These are phyloP conservation scores for Aptenodytes patagonicus DNA, from an alignment of 2,113 vertebrate genomes.

Conservation along the genomic window DNA sequence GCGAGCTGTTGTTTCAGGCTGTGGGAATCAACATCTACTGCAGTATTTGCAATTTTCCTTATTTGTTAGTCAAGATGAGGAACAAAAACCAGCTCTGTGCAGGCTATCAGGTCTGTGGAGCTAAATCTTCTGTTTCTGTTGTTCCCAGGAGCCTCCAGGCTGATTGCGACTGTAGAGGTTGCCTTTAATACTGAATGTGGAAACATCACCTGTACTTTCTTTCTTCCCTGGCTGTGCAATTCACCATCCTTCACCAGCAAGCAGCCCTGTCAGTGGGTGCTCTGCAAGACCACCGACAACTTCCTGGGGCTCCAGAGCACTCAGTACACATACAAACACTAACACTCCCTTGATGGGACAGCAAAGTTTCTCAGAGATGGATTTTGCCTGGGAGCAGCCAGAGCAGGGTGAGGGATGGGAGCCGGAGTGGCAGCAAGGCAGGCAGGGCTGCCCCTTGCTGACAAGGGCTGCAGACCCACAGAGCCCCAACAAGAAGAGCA, in stretches of 20 bases:
- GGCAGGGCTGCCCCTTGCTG: background rate
- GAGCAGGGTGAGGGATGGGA: background rate
- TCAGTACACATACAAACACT: background rate
- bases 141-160: background rate
- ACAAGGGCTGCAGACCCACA: background rate
- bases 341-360: background rate
- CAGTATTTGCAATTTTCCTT: background rate
- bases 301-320: background rate
- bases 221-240: background rate
- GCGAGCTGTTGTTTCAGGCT: background rate
- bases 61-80: background rate
- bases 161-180: background rate
- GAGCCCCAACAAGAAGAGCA: background rate
- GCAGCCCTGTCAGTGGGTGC: background rate
- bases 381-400: background rate
- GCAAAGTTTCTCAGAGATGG: background rate
- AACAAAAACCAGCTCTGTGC: background rate
- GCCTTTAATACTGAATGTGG: background rate
- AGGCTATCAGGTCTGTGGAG: rapidly evolving
- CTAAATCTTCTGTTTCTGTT: background rate
- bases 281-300: background rate
- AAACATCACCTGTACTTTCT: background rate
- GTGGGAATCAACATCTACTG: background rate
- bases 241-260: background rate
- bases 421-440: background rate